Base-by-base conservation (phyloP, 2,888 invertebrate genomes). In the Yponomeuta malinellus region DNA sequence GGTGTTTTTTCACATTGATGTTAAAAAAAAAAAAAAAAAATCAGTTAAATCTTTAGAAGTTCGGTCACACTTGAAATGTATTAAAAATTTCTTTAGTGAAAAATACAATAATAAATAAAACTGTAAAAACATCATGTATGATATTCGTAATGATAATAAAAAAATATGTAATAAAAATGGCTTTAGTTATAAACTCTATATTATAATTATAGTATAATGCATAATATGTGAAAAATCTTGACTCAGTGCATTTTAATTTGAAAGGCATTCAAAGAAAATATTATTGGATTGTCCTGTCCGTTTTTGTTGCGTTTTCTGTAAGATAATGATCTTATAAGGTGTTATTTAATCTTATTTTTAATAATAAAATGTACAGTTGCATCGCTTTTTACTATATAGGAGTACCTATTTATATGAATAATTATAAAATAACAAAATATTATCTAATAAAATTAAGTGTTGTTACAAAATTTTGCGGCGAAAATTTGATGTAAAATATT, bases 361-460 rank as follows among this genome's bases (percentile, higher is more conserved):
- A 15, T 43, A 15, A 15, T 59, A 59, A 59, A 59, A 59, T 59
- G 52, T 59, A 59, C 52, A 59, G 52, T 59, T 15, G 52, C 52
- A 59, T 59, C 52, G 52, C 52, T 59, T 59, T 59, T 59, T 59
- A 59, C 15, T 9, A 59, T 5, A 59, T 59, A 59, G 15, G 52
- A 59, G 52, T 59, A 59, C 15, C 8, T 59, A 59, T 59, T 43
- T 43, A 59, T 59, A 59, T 59, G 1, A 59, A 59, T 59, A 59
- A 59, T 59, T 15, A 59, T 59, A 59, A 59, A 15, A 15, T 12
- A 59, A 33, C 33, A 33, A 59, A 12, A 59, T 59, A 15, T 59
- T 59, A 59, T 15, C 52, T 59, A 59, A 59, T 59, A 59, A 59
- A 59, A 59, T 59, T 59, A 59, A 59, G 52, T 59, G 52, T 59